Percentiles rank a stretch among this genome's conserved stretches.
These are phyloP conservation scores for Chelidonichthys spinosus DNA, from an alignment of 2,797 vertebrate species.

Conservation along the genomic window DNA sequence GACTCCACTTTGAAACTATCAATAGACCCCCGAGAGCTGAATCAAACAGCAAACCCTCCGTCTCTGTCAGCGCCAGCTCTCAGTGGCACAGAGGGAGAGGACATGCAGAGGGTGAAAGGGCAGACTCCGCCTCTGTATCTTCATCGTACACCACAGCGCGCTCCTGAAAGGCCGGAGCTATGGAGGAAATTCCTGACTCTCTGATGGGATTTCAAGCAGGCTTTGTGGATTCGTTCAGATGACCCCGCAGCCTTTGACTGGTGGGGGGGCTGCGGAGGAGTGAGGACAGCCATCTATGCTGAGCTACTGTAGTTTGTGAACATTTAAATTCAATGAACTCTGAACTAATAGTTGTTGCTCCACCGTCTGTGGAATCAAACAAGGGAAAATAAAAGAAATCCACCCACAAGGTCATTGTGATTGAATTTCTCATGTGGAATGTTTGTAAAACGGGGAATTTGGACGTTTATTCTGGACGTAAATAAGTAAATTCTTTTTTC, in stretches of 20 bases:
- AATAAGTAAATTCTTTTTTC: no score
- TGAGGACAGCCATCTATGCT: background rate
- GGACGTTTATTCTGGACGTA: background rate
- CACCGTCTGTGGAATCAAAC: conserved; percentile 1
- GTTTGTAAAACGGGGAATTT: background rate
- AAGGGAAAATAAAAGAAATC: background rate
- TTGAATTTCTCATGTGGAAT: background rate
- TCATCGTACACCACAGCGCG: conserved; percentile 6
- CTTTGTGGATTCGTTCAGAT: conserved; percentile 69
- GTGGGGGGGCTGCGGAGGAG: background rate
- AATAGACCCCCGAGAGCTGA: conserved; percentile 76
- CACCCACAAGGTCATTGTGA: background rate
- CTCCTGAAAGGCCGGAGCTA: conserved; percentile 26
- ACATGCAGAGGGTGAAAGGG: conserved; percentile 64
- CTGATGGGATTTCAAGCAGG: conserved; percentile 68
- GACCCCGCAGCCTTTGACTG: conserved; percentile 62
- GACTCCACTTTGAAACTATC: conserved; percentile 85
- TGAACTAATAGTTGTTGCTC: conserved; percentile 3
- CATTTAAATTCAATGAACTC: conserved; percentile 24
- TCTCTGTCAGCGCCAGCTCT: conserved; percentile 67
- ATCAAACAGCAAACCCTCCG: conserved; percentile 78
- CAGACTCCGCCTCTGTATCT: conserved; percentile 57
- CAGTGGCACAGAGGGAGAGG: conserved; percentile 55
- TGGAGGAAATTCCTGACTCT: conserved; percentile 57
- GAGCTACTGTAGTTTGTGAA: conserved; percentile 17